phyloP scores from a whole-genome alignment of 2,888 invertebrate genomes.

The Watsonalla binaria region DNA sequence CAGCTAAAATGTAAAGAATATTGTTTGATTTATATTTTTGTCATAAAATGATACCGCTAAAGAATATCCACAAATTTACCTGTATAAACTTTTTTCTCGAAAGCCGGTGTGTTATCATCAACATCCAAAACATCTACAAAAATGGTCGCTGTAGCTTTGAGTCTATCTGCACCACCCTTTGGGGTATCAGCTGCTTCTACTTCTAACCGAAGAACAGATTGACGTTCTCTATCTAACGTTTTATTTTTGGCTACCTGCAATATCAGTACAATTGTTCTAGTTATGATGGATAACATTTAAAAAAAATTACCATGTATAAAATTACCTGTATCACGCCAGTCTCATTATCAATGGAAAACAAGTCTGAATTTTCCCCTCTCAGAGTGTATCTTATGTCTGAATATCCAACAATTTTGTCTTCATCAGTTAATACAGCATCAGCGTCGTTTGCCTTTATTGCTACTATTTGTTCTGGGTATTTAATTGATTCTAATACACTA shows the following conservation, averaged over 20 bases:
- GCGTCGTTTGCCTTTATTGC: conserved; percentile 85
- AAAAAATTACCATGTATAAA: neutral
- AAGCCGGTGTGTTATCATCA: conserved; percentile 87
- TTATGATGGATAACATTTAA: neutral
- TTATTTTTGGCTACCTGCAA: conserved; percentile 80
- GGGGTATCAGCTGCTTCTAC: conserved; percentile 88
- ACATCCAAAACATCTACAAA: conserved; percentile 85
- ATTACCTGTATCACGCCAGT: conserved; percentile 83
- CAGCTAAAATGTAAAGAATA: conserved; percentile 54
- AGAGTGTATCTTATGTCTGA: conserved; percentile 85
- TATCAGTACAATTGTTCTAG: neutral
- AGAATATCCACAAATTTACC: conserved; percentile 32
- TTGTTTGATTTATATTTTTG: neutral
- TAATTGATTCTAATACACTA: conserved; percentile 83
- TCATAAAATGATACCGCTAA: too few species aligned
- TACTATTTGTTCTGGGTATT: conserved; percentile 82
- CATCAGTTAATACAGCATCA: conserved; percentile 80
- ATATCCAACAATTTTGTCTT: conserved; percentile 79
- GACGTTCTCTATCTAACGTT: conserved; percentile 85
- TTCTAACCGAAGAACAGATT: conserved; percentile 82
- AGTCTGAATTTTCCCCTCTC: conserved; percentile 84
- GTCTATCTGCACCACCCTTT: conserved; percentile 82
- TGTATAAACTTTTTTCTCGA: conserved; percentile 80
- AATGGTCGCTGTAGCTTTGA: conserved; percentile 81
- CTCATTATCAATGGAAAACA: conserved; percentile 84